Percentiles rank a stretch among this genome's conserved stretches.
phyloP scores from a whole-genome alignment of 2,113 vertebrate genomes.

The Notarius lentiginosus region DNA sequence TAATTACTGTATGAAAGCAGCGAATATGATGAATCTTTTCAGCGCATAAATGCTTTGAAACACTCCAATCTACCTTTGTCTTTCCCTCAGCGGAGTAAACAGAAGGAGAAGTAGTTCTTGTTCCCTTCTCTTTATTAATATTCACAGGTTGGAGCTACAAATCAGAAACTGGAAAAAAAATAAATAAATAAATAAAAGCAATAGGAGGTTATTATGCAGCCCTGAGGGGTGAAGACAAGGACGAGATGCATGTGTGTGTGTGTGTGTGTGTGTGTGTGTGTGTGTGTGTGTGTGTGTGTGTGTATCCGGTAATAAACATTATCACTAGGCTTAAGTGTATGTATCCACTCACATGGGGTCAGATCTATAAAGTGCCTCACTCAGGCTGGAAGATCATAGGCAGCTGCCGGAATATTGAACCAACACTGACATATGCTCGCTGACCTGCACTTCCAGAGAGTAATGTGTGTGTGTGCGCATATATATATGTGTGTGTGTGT shows the following conservation, averaged over 20 bases:
- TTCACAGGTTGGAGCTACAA: constrained; percentile 32
- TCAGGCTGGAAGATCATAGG: constrained; percentile 26
- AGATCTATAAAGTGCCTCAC: constrained; percentile 48
- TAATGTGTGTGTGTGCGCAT: background rate
- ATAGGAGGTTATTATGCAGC: constrained; percentile 32
- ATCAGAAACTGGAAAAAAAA: constrained; percentile 27
- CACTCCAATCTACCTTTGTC: background rate
- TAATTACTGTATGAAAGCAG: background rate
- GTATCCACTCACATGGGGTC: constrained; percentile 39
- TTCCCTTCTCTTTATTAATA: constrained; percentile 36
- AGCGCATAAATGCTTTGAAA: background rate
- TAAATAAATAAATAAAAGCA: background rate
- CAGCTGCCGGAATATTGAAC: constrained; percentile 48
- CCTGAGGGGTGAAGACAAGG: constrained; percentile 7
- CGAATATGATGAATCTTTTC: background rate
- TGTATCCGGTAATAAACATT: constrained; percentile 31
- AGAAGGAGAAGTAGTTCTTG: constrained; percentile 16
- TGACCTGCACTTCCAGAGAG: constrained; percentile 41
- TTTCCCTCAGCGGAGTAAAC: constrained; percentile 1
- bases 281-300: constrained; percentile 26
- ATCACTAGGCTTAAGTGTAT: constrained; percentile 27
- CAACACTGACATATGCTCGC: constrained; percentile 43
- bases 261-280: constrained; percentile 30
- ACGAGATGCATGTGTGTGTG: background rate
- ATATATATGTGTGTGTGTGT: no score